Evolutionary conservation across 1,140 invertebrate genomes (phyloP), one percentile per base, ranked within the genome.

Genomic region (Portunus trituberculatus): DNA sequence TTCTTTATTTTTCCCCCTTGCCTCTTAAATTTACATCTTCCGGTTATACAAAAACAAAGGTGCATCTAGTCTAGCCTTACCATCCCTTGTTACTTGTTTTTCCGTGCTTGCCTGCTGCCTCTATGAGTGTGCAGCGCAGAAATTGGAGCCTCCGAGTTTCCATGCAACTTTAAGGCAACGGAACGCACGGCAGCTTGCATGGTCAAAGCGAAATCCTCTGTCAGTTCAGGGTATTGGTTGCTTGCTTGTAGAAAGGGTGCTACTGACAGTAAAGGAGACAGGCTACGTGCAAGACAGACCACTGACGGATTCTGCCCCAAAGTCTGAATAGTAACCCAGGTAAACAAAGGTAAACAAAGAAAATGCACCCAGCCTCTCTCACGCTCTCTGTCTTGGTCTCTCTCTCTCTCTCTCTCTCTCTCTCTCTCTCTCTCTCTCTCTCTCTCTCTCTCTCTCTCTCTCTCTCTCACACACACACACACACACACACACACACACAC

Each of bases 111-210:
- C 20, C n/a, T 76, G 67, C 20, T 20, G 16, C n/a, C n/a, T 12
- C 20, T 76, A 76, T 76, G 67, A 76, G 67, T 76, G 67, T 76
- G 67, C 67, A 76, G 20, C 67, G 67, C 67, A 76, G 67, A 76
- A 76, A 76, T 76, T n/a, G 67, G 67, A n/a, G 67, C n/a, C n/a
- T 20, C 25, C 6, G 67, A 76, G 67, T 76, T 76, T 76, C 67
- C 67, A 76, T 76, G 67, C 67, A 76, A 76, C 67, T 76, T 76
- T 76, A 76, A 76, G 67, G 16, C n/a, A 76, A 76, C 67, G 67
- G n/a, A 76, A 76, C 67, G 67, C 67, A n/a, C 67, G 67, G 67
- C 67, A 76, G 67, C 67, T 76, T 76, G 67, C 67, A 76, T 76
- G 67, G 67, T 20, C 67, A 76, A 76, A 76, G 67, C 67, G 67